Conservation (phyloP, 2,888 invertebrate species). For the Drosophila falleni region DNA sequence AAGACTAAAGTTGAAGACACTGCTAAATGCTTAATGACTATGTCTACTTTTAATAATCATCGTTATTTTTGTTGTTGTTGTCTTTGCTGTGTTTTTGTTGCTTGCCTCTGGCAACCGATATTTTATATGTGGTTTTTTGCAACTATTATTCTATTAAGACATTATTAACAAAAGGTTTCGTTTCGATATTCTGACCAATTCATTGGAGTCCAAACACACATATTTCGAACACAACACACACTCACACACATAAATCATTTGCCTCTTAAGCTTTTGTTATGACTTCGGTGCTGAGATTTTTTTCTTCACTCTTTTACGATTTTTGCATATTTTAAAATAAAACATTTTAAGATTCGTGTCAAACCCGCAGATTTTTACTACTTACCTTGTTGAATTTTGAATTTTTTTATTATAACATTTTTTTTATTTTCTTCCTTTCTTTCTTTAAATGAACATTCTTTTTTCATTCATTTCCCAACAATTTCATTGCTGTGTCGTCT, state of each 20-base stretch:
- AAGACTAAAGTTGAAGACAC: slow-evolving; percentile 17
- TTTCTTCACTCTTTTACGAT: slow-evolving; percentile 55
- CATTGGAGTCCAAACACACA: neutral
- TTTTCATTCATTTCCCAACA: slow-evolving; percentile 26
- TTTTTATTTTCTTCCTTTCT: slow-evolving; percentile 8
- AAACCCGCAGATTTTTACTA: slow-evolving; percentile 74
- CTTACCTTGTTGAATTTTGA: slow-evolving; percentile 54
- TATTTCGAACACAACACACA: slow-evolving; percentile 8
- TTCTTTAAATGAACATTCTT: slow-evolving; percentile 12
- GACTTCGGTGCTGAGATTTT: slow-evolving; percentile 34
- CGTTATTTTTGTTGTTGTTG: slow-evolving; percentile 19
- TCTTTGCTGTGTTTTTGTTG: slow-evolving; percentile 13
- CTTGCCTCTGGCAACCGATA: slow-evolving; percentile 8
- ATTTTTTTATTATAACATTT: slow-evolving; percentile 34
- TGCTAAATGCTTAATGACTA: slow-evolving; percentile 52
- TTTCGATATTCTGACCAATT: slow-evolving; percentile 27
- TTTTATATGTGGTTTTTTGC: slow-evolving; percentile 39
- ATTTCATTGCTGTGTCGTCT: slow-evolving; percentile 43
- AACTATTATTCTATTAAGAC: slow-evolving; percentile 70
- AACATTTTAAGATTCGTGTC: slow-evolving; percentile 64
- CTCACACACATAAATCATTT: slow-evolving; percentile 68
- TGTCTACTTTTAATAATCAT: slow-evolving; percentile 39
- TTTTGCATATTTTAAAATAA: slow-evolving; percentile 73
- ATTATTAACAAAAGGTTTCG: slow-evolving; percentile 61
- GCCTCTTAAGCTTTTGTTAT: slow-evolving; percentile 54